Conservation (phyloP, 2,888 invertebrate genomes). For the Muscina levida region DNA sequence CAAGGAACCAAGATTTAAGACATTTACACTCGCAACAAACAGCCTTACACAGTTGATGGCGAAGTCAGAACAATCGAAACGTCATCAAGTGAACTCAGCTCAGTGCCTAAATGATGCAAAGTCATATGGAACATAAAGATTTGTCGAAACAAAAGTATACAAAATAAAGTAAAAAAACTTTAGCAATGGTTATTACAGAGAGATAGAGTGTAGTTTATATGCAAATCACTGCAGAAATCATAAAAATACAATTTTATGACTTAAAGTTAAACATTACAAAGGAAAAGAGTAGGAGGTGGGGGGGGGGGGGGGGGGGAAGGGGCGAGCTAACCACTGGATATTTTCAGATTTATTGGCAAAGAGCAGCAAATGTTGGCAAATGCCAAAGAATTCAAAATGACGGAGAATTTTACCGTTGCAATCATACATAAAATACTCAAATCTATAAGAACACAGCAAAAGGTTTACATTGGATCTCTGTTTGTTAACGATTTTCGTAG, state of each 20-base stretch:
- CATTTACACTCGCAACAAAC: constrained; percentile 14
- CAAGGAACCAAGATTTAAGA: constrained; percentile 12
- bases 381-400: no score
- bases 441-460: no score
- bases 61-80: constrained; percentile 31
- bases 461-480: not conserved
- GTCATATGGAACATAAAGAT: constrained; percentile 45
- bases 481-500: not conserved
- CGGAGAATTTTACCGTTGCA: no score
- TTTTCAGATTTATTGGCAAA: constrained; percentile 53
- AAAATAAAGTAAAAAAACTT: constrained; percentile 9
- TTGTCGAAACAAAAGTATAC: constrained; percentile 48
- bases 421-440: no score
- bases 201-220: constrained; percentile 54
- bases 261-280: no score
- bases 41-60: constrained; percentile 55
- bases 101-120: constrained; percentile 24
- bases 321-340: constrained; percentile 8
- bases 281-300: no score
- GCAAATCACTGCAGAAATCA: constrained; percentile 69
- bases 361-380: constrained; percentile 23
- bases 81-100: constrained; percentile 23
- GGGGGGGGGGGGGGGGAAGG: not conserved
- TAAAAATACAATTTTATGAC: constrained; percentile 61
- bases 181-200: no score